Base-by-base conservation (phyloP, 2,797 vertebrate species). In the Dromococcyx pavoninus region DNA sequence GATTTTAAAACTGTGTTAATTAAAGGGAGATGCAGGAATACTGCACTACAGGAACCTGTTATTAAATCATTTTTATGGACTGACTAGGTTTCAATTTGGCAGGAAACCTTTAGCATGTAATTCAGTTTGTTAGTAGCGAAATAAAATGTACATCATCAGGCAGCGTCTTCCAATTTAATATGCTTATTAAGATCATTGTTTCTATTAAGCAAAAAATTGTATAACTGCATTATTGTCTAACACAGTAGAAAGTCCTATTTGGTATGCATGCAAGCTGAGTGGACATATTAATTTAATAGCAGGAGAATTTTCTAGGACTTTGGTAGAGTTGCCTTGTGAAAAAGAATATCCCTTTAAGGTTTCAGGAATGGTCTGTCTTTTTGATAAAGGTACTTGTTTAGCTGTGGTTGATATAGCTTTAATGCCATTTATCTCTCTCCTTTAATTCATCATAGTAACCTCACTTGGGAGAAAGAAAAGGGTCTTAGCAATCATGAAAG, bases 141-240 rank as follows among this genome's bases (percentile, higher is more conserved):
- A 89, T 94, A 91, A 78, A 93, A 92, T 2, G 7, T 66, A 50
- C 37, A 71, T 93, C 73, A 83, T 58, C 81, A 85, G 81, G 78
- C 18, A 89, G 67, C 51, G 76, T 83, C 82, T 94, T 96, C 67
- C 94, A 94, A 95, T 94, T 97, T 96, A 90, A 96, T 94, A 96
- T 95, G 91, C 81, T 97, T 95, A 96, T 96, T 97, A 96, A 90
- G 81, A 85, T 80, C 64, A 95, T 96, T 91, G 92, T 94, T 94
- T 95, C 78, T 92, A 92, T 97, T 95, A 94, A 93, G 93, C 60
- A 88, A 96, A 90, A 92, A 94, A 93, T 70, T 83, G 82, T 92
- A 6, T 58, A 88, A 91, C 74, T 77, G 67, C 67, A 91, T 82
- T 95, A 95, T 95, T 93, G 89, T 61, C 78, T 89, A 94, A 86